Evolutionary conservation across 2,888 invertebrate genomes (phyloP).

Genomic region (Caradrina clavipalpis): DNA sequence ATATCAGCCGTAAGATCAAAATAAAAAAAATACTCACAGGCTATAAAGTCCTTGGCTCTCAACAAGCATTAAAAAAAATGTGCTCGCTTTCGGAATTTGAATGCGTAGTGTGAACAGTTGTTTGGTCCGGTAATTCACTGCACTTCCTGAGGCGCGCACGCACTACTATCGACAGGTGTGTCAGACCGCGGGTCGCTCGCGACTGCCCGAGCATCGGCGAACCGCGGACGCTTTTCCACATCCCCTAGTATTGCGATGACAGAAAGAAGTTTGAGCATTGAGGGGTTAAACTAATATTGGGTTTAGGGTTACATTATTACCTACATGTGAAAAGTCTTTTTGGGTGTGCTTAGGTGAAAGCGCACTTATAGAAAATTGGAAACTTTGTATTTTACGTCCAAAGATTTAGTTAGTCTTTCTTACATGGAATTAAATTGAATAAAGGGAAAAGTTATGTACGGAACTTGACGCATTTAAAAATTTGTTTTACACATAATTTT

Average conservation of each 20-base stretch:
- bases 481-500: background rate
- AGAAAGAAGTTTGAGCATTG: slow-evolving; percentile 19
- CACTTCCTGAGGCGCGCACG: slow-evolving; percentile 82
- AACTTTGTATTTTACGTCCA: too few species aligned
- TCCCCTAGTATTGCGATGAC: slow-evolving; percentile 43
- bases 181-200: slow-evolving; percentile 69
- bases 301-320: background rate
- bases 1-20: slow-evolving; percentile 7
- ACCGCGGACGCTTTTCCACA: slow-evolving; percentile 56
- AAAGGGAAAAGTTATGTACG: too few species aligned
- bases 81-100: slow-evolving; percentile 74
- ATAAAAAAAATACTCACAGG: slow-evolving; percentile 44
- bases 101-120: slow-evolving; percentile 65
- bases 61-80: slow-evolving; percentile 59
- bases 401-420: background rate
- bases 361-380: too few species aligned
- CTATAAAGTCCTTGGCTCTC: slow-evolving; percentile 58
- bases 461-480: background rate
- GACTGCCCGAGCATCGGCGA: slow-evolving; percentile 66
- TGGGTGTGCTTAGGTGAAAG: background rate
- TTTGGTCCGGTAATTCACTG: slow-evolving; percentile 80
- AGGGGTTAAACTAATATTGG: slow-evolving; percentile 23
- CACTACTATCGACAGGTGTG: slow-evolving; percentile 68
- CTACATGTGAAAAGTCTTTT: background rate
- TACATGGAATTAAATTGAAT: background rate